Evolutionary conservation across 1,140 invertebrate genomes (phyloP), one percentile per base, ranked within the genome.

Genomic region (Uloborus diversus): DNA sequence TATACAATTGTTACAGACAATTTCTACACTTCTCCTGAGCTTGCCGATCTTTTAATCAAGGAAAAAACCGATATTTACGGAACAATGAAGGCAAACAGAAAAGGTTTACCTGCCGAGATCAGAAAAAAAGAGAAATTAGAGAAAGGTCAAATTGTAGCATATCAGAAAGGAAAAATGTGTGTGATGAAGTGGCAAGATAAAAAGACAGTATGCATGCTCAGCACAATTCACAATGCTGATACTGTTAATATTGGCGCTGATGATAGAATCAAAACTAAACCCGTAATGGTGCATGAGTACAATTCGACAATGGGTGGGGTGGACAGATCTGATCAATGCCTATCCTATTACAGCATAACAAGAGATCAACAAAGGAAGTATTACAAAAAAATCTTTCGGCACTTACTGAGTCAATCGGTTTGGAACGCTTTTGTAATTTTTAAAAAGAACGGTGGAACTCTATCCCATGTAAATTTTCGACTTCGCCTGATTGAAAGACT

Each of bases 81-180:
- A 13, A 32, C 57, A 30, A 61, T 61, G 2, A 23, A 32, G n/a
- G 4, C 11, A 9, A 61, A 61, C 27, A 25, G 57, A 61, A 61
- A 61, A 61, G 57, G 20, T 61, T 61, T 61, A n/a, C 7, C 57
- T 4, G 25, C 27, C 9, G 13, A 23, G 20, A 13, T 61, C 11
- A n/a, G n/a, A n/a, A 61, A 27, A 32, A 14, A 9, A 14, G 1
- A 33, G 30, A 61, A 61, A 61, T 11, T 61, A 14, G 30, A 61
- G n/a, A 61, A 61, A 61, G 28, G 27, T 11, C 1, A 61, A 14
- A 3, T 61, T 4, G 30, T 27, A 14, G 57, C 27, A 9, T 61
- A 14, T 27, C 57, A 61, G 30, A 61, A 61, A 61, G 57, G 57
- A 28, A 61, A 61, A 1, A 61, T 61, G 11, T 61, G 57, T 32